Evolutionary conservation across 92 coral and sea anemone species (phyloP), one percentile per base, ranked within the genome.

Genomic region (Palythoa caribaeorum): DNA sequence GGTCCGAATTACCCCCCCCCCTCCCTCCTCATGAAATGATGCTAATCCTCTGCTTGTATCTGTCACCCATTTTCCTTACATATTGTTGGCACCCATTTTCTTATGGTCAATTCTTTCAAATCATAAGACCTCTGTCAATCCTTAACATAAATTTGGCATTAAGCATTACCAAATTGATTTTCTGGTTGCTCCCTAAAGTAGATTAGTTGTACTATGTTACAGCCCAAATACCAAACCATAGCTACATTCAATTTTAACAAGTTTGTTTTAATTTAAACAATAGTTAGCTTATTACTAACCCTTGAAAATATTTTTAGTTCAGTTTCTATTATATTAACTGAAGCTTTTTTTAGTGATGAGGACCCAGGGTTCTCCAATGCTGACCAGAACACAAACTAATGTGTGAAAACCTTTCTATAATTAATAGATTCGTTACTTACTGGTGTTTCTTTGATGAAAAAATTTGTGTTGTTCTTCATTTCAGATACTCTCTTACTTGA

Each of bases 111-210:
- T 68, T 68, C 73, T 68, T 68, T 68, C 38, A 68, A 68, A 68
- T 68, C 73, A 68, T 68, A 28, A 68, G 38, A 68, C 38, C 72
- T 68, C 73, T 21, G 12, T 68, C 39, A 68, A 68, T 68, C 13
- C 38, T 68, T 68, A 68, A 68, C 73, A 68, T 68, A 68, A 68
- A 20, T 28, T 68, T 68, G 73, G 73, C 73, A 68, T 68, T 20
- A 68, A 68, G 73, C 73, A 68, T 68, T 68, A n/a, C 39, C 73
- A 68, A 68, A 68, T 28, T 68, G 73, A 68, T 68, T 68, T 68
- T 68, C 73, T 68, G 73, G 3, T 68, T 68, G 73, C 14, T 10
- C 73, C 38, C 73, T 68, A 68, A 1, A 68, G 73, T 19, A 19
- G 36, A 3, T 68, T 68, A 68, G 73, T 68, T 68, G 73, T 68